A percentile compares a stretch with the other conserved stretches of the same genome.
These are phyloP conservation scores for Eurystomus gularis DNA, from an alignment of 2,113 vertebrate species.

Conservation along the genomic window DNA sequence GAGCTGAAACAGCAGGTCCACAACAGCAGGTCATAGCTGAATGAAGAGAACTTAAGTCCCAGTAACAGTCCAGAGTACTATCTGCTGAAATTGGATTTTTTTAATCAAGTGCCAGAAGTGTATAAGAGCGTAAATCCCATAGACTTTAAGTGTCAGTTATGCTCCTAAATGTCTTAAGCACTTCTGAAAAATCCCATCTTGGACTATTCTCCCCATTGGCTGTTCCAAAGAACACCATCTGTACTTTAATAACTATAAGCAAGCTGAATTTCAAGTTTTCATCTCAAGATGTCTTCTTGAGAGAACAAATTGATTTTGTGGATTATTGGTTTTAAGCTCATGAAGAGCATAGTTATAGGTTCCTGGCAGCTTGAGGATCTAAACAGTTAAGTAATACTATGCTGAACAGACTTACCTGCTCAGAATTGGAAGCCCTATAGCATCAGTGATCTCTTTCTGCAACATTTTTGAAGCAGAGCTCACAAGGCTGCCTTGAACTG, in stretches of 20 bases:
- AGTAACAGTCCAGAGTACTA: not conserved
- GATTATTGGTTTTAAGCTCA: not conserved
- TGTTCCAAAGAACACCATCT: not conserved
- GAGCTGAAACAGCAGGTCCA: not conserved
- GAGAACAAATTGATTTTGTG: conserved; percentile 41
- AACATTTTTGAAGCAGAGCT: not conserved
- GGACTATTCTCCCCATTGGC: not conserved
- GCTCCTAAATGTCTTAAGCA: not conserved
- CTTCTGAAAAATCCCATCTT: not conserved
- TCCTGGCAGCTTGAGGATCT: not conserved
- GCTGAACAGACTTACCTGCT: not conserved
- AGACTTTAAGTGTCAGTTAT: not conserved
- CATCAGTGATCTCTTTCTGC: not conserved
- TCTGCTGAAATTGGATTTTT: conserved; percentile 7
- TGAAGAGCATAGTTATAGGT: not conserved
- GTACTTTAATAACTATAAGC: not conserved
- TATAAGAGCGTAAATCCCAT: not conserved
- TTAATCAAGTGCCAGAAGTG: not conserved
- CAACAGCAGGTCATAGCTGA: not conserved
- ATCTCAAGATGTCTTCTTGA: not conserved
- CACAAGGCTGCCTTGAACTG: not conserved
- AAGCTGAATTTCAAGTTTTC: conserved; percentile 22
- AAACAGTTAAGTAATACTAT: not conserved
- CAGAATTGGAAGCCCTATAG: not conserved
- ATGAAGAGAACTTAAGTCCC: not conserved